These are phyloP conservation scores for Phymanthus crucifer DNA, from an alignment of 92 coral and sea anemone genomes.

Conservation along the genomic window DNA sequence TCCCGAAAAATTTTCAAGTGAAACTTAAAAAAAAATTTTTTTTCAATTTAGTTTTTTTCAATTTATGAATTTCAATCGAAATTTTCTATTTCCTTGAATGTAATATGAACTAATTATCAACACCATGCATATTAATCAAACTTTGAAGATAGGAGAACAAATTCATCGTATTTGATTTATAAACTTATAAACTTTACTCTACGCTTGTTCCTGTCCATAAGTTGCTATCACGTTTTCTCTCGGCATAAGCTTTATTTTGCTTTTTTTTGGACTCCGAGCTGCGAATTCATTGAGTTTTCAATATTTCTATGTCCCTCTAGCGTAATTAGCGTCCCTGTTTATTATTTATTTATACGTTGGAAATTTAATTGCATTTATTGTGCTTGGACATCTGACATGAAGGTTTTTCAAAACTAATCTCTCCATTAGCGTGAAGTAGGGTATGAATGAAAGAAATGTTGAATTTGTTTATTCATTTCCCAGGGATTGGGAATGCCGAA, in stretches of 20 bases:
- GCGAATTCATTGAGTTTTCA: background rate
- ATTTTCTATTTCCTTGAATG: slow-evolving; percentile 3
- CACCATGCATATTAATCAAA: background rate
- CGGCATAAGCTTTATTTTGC: background rate
- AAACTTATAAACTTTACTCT: background rate
- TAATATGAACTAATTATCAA: slow-evolving; percentile 4
- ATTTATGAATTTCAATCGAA: background rate
- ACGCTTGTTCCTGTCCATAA: background rate
- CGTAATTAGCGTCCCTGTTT: slow-evolving; percentile 11
- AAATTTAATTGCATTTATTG: slow-evolving; percentile 10
- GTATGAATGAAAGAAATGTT: slow-evolving; percentile 9
- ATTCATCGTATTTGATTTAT: background rate
- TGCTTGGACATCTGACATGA: slow-evolving; percentile 8
- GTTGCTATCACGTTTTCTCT: background rate
- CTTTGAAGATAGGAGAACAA: background rate
- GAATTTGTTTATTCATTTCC: slow-evolving; percentile 13
- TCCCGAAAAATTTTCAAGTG: background rate
- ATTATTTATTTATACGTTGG: slow-evolving; percentile 1
- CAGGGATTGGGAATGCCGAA: background rate
- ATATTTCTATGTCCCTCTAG: slow-evolving; percentile 3
- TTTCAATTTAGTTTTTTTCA: background rate
- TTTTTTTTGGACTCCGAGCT: background rate
- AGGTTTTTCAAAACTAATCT: background rate
- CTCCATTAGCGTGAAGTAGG: background rate
- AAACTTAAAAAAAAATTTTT: background rate